Percentiles rank a stretch among this genome's conserved stretches.
These are phyloP conservation scores for Linepithema humile DNA, from an alignment of 1,140 invertebrate genomes.

Conservation along the genomic window DNA sequence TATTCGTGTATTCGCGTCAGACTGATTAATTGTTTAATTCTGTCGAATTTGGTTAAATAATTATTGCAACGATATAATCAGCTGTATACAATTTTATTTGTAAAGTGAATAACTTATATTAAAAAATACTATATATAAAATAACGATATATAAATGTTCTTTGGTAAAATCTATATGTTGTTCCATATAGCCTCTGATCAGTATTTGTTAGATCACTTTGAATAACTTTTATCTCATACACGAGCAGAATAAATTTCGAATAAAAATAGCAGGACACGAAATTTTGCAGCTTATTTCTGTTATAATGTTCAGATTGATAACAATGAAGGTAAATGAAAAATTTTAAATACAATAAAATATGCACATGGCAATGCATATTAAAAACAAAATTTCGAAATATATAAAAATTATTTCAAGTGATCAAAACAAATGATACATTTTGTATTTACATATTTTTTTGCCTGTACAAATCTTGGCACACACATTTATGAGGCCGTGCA, in stretches of 20 bases:
- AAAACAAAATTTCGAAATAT: background rate
- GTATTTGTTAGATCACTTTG: constrained; percentile 60
- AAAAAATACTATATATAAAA: constrained; percentile 75
- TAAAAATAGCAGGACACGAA: background rate
- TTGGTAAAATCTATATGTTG: constrained; percentile 79
- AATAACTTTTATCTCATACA: constrained; percentile 20
- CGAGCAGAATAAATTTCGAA: background rate
- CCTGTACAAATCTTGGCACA: constrained; percentile 67
- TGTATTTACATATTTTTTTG: constrained; percentile 5
- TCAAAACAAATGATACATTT: constrained; percentile 15
- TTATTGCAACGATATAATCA: constrained; percentile 40
- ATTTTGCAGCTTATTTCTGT: background rate
- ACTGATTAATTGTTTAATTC: constrained; percentile 48
- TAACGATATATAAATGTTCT: constrained; percentile 77
- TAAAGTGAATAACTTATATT: constrained; percentile 79
- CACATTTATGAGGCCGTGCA: constrained; percentile 16
- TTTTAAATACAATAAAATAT: background rate
- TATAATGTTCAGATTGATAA: background rate
- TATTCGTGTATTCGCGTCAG: background rate
- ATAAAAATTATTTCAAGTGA: constrained; percentile 42
- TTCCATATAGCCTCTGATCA: constrained; percentile 68
- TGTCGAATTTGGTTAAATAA: constrained; percentile 43
- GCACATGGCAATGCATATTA: background rate
- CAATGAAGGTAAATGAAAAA: background rate
- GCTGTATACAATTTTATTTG: constrained; percentile 75